Evolutionary conservation across 92 coral and sea anemone species (phyloP).

Genomic region (Bergia sp.): DNA sequence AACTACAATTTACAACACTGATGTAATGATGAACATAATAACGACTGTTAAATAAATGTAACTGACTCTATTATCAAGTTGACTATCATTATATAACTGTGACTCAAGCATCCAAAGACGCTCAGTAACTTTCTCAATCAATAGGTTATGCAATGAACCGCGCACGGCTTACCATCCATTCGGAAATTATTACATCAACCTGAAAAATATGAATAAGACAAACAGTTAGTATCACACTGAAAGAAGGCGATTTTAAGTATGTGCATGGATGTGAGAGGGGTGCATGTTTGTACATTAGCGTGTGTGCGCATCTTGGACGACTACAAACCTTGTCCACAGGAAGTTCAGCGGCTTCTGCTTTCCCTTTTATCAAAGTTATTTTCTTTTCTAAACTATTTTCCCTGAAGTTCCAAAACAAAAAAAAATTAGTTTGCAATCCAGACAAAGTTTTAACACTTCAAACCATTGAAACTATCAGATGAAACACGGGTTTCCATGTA

Average conservation of each 20-base stretch:
- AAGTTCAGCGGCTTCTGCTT: slow-evolving; percentile 81
- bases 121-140: too few species aligned
- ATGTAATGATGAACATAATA: too few species aligned
- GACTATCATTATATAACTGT: too few species aligned
- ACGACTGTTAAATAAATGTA: too few species aligned
- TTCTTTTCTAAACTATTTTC: slow-evolving; percentile 89
- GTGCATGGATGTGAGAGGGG: background rate
- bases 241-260: background rate
- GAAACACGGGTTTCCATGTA: background rate
- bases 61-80: too few species aligned
- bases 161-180: slow-evolving; percentile 88
- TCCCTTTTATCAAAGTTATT: slow-evolving; percentile 80
- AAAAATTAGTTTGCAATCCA: background rate
- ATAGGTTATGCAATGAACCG: too few species aligned
- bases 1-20: too few species aligned
- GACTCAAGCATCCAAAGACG: too few species aligned
- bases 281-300: too few species aligned
- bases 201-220: background rate
- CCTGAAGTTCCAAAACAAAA: slow-evolving; percentile 43
- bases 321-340: slow-evolving; percentile 77
- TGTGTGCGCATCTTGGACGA: background rate
- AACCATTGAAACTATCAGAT: background rate
- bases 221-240: background rate
- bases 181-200: slow-evolving; percentile 94
- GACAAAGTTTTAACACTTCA: too few species aligned